Evolutionary conservation across 1,140 invertebrate species (phyloP), one percentile per base, ranked within the genome.

Genomic region (Eubasilissa regina): DNA sequence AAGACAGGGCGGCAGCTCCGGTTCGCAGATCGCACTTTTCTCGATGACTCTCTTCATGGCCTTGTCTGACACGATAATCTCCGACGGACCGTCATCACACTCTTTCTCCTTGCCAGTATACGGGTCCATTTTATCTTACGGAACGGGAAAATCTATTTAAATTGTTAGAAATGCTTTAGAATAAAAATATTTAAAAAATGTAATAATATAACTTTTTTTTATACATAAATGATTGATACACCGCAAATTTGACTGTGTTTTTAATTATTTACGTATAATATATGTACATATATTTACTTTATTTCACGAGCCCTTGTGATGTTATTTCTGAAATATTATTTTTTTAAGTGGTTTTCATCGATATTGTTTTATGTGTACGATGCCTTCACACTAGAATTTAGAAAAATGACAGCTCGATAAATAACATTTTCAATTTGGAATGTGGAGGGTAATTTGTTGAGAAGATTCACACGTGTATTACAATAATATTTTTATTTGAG

Each of bases 341-440:
- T 35, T 35, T 35, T 35, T 35, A 35, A 3, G 25, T 35, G 25
- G 25, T 35, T 35, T 35, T 35, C 25, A 35, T 35, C 6, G 25
- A 35, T 35, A 13, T 3, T 13, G 11, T 51, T 51, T 51, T 51
- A 10, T 25, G 21, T 64, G 12, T 11, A 13, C n/a, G 60, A 21
- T 44, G 19, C 13, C 35, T 35, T 64, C 19, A 44, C 19, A 64
- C 60, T 64, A n/a, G 10, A 64, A 64, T 25, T 64, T 64, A 25
- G 60, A 64, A 64, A 60, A 64, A 43, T 64, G 60, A 64, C 60
- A 64, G 58, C 25, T 21, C 8, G 25, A 11, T n/a, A n/a, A n/a
- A n/a, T n/a, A n/a, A 64, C 6, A n/a, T n/a, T 64, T 64, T 64
- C 8, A 43, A 64, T 64, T 64, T 25, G 35, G 35, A 64, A 64